Evolutionary conservation across 2,888 invertebrate species (phyloP).

Genomic region (Oasisia sp.): DNA sequence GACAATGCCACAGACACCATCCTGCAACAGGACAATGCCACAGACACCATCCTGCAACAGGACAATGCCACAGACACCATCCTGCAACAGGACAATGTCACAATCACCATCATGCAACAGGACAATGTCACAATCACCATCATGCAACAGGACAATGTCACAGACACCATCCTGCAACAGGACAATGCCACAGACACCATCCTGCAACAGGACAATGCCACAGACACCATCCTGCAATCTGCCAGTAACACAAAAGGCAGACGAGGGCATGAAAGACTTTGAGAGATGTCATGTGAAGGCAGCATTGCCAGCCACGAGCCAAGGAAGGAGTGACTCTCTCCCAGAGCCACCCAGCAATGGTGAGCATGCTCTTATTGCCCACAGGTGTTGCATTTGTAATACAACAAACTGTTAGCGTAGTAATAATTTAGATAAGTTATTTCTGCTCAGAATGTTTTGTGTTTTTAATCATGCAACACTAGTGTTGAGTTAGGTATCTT

Average conservation of each 20-base stretch:
- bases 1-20: neutral
- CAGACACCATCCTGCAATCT: too few relatives aligned
- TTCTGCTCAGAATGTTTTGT: neutral
- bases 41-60: neutral
- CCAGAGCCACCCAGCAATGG: neutral
- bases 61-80: neutral
- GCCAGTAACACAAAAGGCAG: too few relatives aligned
- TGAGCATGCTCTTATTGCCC: neutral
- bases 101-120: too few relatives aligned
- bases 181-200: neutral
- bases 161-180: neutral
- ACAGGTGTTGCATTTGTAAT: neutral
- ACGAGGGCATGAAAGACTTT: too few relatives aligned
- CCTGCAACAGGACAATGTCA: neutral
- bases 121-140: too few relatives aligned
- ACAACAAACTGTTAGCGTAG: neutral
- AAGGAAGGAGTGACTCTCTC: neutral
- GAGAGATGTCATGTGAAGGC: too few relatives aligned
- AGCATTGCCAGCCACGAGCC: neutral
- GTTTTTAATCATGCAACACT: neutral
- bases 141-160: too few relatives aligned
- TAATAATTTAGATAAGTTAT: neutral
- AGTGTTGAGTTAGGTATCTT: neutral
- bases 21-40: neutral
- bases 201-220: neutral